Conservation (phyloP, 2,888 invertebrate genomes). For the Papilio protenor region DNA sequence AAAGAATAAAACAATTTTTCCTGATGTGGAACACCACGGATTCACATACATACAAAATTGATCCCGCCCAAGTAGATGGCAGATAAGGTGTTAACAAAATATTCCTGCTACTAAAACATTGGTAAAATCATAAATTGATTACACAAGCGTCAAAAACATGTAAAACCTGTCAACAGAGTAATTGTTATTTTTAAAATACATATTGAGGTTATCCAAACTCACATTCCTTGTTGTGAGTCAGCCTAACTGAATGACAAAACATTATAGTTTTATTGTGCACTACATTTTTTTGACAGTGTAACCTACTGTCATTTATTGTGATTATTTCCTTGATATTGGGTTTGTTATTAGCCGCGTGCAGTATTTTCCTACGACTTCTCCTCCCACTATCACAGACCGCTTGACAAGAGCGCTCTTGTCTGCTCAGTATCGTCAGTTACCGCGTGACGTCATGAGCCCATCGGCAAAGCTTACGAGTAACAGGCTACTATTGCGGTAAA, state of each 20-base stretch:
- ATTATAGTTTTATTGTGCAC: background rate
- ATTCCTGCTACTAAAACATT: background rate
- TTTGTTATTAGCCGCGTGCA: background rate
- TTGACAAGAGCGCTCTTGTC: too few species aligned
- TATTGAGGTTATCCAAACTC: slow-evolving; percentile 13
- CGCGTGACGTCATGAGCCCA: too few species aligned
- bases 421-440: too few species aligned
- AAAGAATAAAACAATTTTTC: too few species aligned
- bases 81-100: background rate
- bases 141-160: background rate
- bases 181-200: slow-evolving; percentile 12
- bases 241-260: slow-evolving; percentile 12
- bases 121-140: background rate
- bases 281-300: background rate
- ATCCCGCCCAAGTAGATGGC: background rate
- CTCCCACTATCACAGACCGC: too few species aligned
- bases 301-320: background rate
- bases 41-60: background rate
- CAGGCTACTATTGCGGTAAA: too few species aligned
- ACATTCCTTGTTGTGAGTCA: slow-evolving; percentile 17
- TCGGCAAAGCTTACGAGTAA: too few species aligned
- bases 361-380: too few species aligned
- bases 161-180: background rate
- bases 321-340: slow-evolving; percentile 7
- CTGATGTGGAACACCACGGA: too few species aligned